A percentile compares a stretch with the other conserved stretches of the same genome.
phyloP scores from a whole-genome alignment of 2,888 invertebrate species.

The Ectropis crepuscularia region DNA sequence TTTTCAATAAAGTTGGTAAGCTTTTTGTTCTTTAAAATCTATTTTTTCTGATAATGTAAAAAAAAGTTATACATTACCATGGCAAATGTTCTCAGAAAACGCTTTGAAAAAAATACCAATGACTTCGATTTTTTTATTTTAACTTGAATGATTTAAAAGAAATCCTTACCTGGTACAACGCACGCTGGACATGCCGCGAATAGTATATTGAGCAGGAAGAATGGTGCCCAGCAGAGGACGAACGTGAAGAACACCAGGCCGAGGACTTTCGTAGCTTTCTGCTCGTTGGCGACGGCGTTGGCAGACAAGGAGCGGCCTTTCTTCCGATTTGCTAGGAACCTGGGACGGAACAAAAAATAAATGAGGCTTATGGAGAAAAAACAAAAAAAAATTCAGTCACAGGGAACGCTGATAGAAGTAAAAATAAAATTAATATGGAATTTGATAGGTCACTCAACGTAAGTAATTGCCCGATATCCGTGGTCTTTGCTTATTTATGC shows the following conservation, averaged over 20 bases:
- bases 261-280: constrained; percentile 97
- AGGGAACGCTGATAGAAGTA: too few species aligned
- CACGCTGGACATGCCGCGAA: constrained; percentile 94
- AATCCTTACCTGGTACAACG: constrained; percentile 86
- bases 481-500: too few species aligned
- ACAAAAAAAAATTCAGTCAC: not conserved
- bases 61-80: too few species aligned
- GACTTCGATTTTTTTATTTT: too few species aligned
- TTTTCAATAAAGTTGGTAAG: too few species aligned
- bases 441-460: too few species aligned
- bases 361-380: not conserved
- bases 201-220: constrained; percentile 94
- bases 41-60: too few species aligned
- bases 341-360: constrained; percentile 54
- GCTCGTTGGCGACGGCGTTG: constrained; percentile 95
- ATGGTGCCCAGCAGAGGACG: constrained; percentile 96
- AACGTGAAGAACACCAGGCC: constrained; percentile 97
- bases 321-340: constrained; percentile 88
- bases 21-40: too few species aligned
- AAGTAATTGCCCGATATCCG: too few species aligned
- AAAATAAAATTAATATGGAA: too few species aligned
- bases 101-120: too few species aligned
- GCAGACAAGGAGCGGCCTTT: constrained; percentile 90
- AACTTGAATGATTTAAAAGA: not conserved
- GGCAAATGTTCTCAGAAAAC: too few species aligned